Conservation (phyloP, 2,888 invertebrate genomes). For the Oscheius myriophilus region DNA sequence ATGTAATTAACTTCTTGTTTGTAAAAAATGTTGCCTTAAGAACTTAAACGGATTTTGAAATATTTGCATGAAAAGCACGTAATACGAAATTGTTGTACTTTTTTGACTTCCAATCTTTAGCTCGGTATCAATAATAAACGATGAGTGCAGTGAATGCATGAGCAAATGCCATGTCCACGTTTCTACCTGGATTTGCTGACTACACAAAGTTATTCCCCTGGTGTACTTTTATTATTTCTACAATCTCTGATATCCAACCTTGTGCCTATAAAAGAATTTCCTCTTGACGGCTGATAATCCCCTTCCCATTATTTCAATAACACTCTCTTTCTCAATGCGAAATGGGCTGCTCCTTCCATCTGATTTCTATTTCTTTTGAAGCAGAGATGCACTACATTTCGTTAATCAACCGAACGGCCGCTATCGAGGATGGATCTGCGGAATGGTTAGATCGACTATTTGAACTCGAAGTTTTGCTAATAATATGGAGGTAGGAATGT, state of each 20-base stretch:
- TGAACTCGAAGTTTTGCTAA: slow-evolving; percentile 33
- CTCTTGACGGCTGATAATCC: background rate
- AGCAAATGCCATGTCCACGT: background rate
- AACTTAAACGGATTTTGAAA: no score
- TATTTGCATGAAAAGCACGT: no score
- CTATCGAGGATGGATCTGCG: slow-evolving; percentile 34
- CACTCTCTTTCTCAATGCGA: no score
- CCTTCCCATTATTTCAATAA: background rate
- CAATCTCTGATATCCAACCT: background rate
- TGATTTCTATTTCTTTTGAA: slow-evolving; percentile 2
- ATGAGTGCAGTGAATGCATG: background rate
- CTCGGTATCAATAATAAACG: background rate
- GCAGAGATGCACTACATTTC: slow-evolving; percentile 19
- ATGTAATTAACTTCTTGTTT: no score
- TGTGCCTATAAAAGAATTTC: background rate
- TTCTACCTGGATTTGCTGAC: no score
- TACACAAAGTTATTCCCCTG: no score
- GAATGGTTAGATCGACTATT: slow-evolving; percentile 36
- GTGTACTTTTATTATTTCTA: no score
- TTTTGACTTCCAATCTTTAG: background rate
- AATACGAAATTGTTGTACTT: no score
- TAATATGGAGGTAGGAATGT: slow-evolving; percentile 38
- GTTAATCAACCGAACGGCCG: slow-evolving; percentile 43
- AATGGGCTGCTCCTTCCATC: background rate
- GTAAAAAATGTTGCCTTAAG: no score